Evolutionary conservation across 1,140 invertebrate genomes (phyloP), one percentile per base, ranked within the genome.

Genomic region (Harpegnathos saltator): DNA sequence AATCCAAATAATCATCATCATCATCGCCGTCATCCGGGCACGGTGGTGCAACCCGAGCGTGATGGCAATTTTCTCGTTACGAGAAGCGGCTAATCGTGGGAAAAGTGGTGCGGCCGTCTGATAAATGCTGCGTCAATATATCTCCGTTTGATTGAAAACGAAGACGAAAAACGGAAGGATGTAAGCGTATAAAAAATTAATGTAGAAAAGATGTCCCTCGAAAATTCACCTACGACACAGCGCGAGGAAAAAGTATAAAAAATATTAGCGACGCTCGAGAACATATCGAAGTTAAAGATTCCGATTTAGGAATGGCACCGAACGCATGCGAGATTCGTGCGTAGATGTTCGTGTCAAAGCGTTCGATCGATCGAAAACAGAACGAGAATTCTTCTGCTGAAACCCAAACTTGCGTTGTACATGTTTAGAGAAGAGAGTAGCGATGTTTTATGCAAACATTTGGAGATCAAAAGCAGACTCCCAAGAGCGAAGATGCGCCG

Each of bases 1-100:
- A 77, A 77, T 77, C 48, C 61, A 52, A 65, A 77, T 77, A 65
- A 77, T 77, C 50, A 65, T 77, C 48, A 65, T 75, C 19, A 54
- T 77, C 29, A 26, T 7, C 38, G 19, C 19, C 19, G 22, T 68
- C 65, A 24, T 66, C 19, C 63, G 15, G 38, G 19, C 33, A 22
- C 33, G 33, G 22, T 50, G 44, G 65, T 24, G 19, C 44, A 54
- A 38, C 17, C 19, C 3, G 19, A 52, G 26, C 24, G 59, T 33
- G 14, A 63, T 19, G 59, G 11, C 59, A 65, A 63, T 75, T 63
- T 63, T 50, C 58, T 75, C 24, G n/a, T 75, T 52, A 65, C 44
- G 33, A 48, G 19, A 44, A 9, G 38, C 38, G 7, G 3, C 38
- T 66, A 66, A 38, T 65, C 59, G 12, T 52, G 24, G 26, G 59